Conservation (phyloP, 2,888 invertebrate genomes). For the Andrena haemorrhoa region DNA sequence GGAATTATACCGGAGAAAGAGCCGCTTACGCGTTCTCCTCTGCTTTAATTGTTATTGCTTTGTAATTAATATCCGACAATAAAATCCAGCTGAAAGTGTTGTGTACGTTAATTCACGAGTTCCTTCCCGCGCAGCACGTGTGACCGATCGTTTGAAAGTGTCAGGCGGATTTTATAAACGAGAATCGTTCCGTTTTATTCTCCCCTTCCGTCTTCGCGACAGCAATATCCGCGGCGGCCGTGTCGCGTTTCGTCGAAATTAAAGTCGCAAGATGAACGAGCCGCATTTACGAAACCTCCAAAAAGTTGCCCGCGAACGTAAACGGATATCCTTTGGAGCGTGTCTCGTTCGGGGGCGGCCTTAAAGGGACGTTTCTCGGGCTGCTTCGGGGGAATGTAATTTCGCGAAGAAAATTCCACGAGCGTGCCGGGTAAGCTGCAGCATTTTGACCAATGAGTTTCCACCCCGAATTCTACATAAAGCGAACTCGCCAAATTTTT, state of each 20-base stretch:
- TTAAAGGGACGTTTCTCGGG: not conserved
- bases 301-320: constrained; percentile 40
- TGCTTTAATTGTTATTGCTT: no score
- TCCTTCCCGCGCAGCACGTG: not conserved
- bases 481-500: not conserved
- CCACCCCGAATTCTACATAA: not conserved
- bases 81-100: not conserved
- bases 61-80: no score
- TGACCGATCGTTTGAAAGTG: constrained; percentile 46
- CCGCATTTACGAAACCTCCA: constrained; percentile 49
- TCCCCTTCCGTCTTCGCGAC: constrained; percentile 49
- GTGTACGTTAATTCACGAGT: not conserved
- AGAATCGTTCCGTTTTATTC: constrained; percentile 43
- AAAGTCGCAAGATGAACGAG: constrained; percentile 58
- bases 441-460: not conserved
- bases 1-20: no score
- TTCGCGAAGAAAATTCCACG: not conserved
- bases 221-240: constrained; percentile 54
- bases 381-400: constrained; percentile 2
- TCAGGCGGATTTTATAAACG: constrained; percentile 54
- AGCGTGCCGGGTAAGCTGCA: no score
- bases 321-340: constrained; percentile 6
- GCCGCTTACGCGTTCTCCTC: no score
- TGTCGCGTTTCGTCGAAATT: constrained; percentile 55
- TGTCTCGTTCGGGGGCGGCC: not conserved